Conservation (phyloP, 2,888 invertebrate species). For the Calliphora vomitoria region DNA sequence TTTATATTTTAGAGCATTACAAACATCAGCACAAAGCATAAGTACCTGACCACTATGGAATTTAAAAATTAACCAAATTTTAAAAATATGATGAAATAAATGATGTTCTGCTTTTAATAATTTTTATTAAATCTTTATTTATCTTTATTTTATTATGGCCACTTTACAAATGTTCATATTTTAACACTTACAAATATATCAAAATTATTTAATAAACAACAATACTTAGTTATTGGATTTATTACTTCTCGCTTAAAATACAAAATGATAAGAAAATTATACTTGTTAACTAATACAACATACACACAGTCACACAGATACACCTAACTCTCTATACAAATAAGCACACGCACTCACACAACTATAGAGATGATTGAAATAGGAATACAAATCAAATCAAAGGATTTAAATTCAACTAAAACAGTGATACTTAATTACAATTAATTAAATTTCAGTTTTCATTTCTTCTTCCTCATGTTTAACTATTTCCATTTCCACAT, state of each 20-base stretch:
- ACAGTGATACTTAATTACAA: background rate
- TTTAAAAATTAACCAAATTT: too few species aligned
- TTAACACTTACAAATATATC: conserved; percentile 59
- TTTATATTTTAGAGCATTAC: too few species aligned
- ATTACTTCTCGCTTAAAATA: conserved; percentile 14
- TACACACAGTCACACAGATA: background rate
- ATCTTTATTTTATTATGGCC: conserved; percentile 25
- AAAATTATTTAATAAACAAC: conserved; percentile 60
- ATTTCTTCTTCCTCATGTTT: conserved; percentile 83
- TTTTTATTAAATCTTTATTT: conserved; percentile 1
- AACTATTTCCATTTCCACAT: conserved; percentile 82
- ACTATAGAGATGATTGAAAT: conserved; percentile 5
- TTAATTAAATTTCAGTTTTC: conserved; percentile 81
- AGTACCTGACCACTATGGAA: too few species aligned
- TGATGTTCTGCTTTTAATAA: too few species aligned
- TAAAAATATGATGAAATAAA: too few species aligned
- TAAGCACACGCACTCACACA: conserved; percentile 20
- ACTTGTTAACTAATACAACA: conserved; percentile 17
- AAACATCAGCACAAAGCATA: too few species aligned
- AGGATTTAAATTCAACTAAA: background rate
- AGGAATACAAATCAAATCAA: too few species aligned
- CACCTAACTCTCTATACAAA: background rate
- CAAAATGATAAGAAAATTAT: conserved; percentile 9
- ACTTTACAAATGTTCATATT: conserved; percentile 49
- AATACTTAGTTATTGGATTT: conserved; percentile 40